Base-by-base conservation (phyloP, 37 sponge, comb jelly and placozoan species). In the Chondrilla cf. caribensis region DNA sequence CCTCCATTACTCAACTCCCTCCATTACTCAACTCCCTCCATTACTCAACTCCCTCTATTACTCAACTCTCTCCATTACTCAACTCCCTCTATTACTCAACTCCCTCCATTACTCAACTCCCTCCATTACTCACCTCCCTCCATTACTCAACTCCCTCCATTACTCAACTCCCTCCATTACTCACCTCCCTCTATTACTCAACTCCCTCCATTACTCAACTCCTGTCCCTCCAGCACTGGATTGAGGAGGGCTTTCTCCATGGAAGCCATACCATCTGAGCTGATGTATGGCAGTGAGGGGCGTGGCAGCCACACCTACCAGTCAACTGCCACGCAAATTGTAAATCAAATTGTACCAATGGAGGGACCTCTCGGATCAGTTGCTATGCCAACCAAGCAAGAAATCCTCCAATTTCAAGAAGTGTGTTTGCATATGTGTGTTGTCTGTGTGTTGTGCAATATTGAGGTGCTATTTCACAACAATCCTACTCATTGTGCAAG, bases 371-470 rank as follows among this genome's bases (percentile, higher is more conserved):
- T 73, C 22, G 36, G 44, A 4, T 36, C 31, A n/a, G 36, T 73
- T 2, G 43, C 76, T 43, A 73, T 73, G 76, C 43, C 76, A 73
- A 73, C 76, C 44, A 73, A 73, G 7, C 76, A 73, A 21, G 76
- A 73, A 21, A 73, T 73, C 21, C 43, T 43, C 42, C 76, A 73
- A 14, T 73, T 73, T 73, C 76, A 73, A 22, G 76, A 73, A 37
- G 76, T 73, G 76, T 39, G 76, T 18, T 42, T 24, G 6, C 4
- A 7, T 62, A 7, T 17, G 17, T 19, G 11, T 11, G 57, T 55
- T 55, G 17, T 17, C 29, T 15, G 22, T 19, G 64, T 62, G 64
- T 28, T 62, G 64, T 62, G 51, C 51, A 47, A 47, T 47, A 47
- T 47, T 11, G 11, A 11, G 11, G 51, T 14, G 11, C 11, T 47